These are phyloP conservation scores for Sphyrna mokarran DNA, from an alignment of 2,113 vertebrate species.

Conservation along the genomic window DNA sequence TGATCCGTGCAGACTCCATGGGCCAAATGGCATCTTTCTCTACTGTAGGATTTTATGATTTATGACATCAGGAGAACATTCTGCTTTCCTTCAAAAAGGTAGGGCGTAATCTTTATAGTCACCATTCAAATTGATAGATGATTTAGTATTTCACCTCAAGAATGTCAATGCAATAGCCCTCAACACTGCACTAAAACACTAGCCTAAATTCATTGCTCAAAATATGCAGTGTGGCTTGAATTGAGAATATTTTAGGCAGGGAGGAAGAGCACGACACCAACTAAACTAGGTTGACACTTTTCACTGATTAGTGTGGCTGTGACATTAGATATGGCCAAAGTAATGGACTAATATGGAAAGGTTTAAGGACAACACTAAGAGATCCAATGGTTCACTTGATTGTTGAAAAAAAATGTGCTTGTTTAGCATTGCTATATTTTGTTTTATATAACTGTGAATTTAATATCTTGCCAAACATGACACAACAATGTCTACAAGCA, in stretches of 20 bases:
- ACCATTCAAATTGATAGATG: neutral
- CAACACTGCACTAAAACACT: neutral
- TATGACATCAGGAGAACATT: neutral
- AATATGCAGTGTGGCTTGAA: neutral
- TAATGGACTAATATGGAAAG: neutral
- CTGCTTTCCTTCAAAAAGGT: neutral
- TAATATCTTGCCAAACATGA: constrained; percentile 7
- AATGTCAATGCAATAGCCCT: neutral
- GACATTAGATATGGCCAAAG: neutral
- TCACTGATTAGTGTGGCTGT: neutral
- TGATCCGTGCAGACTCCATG: too few relatives aligned
- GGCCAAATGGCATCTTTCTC: too few relatives aligned
- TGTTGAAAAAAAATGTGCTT: neutral
- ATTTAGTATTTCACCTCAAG: neutral
- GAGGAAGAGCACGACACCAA: neutral
- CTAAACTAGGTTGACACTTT: neutral
- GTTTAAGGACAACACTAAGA: neutral
- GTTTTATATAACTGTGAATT: neutral
- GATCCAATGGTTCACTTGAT: neutral
- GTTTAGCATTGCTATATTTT: neutral
- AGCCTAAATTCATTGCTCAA: neutral
- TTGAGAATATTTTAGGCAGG: neutral
- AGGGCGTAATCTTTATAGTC: neutral
- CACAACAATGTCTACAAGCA: neutral
- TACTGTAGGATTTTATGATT: too few relatives aligned